These are phyloP conservation scores for Agelas oroides DNA, from an alignment of 37 sponge, comb jelly and placozoan species.

Conservation along the genomic window DNA sequence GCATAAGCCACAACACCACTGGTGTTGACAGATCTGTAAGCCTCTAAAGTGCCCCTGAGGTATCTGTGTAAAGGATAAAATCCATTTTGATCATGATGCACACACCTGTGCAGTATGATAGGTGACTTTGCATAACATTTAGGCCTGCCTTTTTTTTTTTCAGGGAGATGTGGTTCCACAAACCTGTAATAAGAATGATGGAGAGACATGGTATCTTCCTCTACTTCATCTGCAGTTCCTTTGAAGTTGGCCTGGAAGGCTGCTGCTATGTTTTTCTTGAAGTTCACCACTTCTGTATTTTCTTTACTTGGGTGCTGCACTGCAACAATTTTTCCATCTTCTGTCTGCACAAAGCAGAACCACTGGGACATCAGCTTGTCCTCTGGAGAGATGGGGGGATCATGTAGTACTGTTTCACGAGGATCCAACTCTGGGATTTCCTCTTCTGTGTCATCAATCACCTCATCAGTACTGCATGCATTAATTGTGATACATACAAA, in stretches of 20 bases:
- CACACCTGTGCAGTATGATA: too few species aligned
- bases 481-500: too few species aligned
- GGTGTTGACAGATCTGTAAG: not conserved
- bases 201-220: slow-evolving; percentile 36
- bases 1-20: not conserved
- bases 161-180: not conserved
- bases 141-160: not conserved
- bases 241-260: slow-evolving; percentile 69
- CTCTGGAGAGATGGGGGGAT: not conserved
- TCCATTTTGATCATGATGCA: too few species aligned
- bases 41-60: not conserved
- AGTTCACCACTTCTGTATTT: slow-evolving; percentile 21
- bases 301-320: slow-evolving; percentile 31
- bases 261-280: slow-evolving; percentile 62
- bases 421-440: not conserved
- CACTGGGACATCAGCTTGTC: not conserved
- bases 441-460: not conserved
- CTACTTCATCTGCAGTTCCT: slow-evolving; percentile 16
- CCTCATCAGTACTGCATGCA: not conserved
- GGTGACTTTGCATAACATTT: too few species aligned
- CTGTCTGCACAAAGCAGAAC: slow-evolving; percentile 46
- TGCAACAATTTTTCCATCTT: slow-evolving; percentile 49
- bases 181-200: slow-evolving; percentile 46
- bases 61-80: too few species aligned
- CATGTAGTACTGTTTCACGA: not conserved